A percentile compares a stretch with the other conserved stretches of the same genome.
These are phyloP conservation scores for Luehdorfia chinensis DNA, from an alignment of 1,140 invertebrate species.

Conservation along the genomic window DNA sequence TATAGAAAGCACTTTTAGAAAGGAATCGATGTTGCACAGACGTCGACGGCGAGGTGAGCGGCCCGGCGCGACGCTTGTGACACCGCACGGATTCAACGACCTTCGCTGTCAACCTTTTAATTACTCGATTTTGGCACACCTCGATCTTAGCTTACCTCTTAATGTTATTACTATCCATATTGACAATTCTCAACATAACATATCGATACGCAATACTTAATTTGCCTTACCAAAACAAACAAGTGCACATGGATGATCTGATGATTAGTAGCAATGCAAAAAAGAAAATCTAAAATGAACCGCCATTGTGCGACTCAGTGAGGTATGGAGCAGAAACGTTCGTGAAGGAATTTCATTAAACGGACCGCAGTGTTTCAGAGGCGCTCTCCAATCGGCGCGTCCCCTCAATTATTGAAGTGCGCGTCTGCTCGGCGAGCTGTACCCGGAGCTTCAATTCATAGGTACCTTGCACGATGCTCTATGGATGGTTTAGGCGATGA, in stretches of 20 bases:
- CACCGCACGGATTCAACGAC: conserved; percentile 60
- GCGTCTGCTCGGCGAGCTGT: no score
- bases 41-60: conserved; percentile 62
- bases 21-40: conserved; percentile 66
- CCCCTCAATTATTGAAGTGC: no score
- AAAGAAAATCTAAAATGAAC: no score
- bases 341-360: conserved; percentile 41
- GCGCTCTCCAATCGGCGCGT: conserved; percentile 41
- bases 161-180: conserved; percentile 11
- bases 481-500: conserved; percentile 42
- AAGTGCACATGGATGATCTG: no score
- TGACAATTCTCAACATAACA: conserved; percentile 8
- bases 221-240: conserved; percentile 8
- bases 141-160: conserved; percentile 2
- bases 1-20: conserved; percentile 75
- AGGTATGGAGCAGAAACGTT: conserved; percentile 21
- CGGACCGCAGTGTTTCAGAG: conserved; percentile 34
- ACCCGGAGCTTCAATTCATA: not conserved
- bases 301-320: no score
- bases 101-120: conserved; percentile 68
- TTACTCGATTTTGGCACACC: conserved; percentile 37
- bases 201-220: conserved; percentile 11
- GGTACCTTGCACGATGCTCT: conserved; percentile 18
- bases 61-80: conserved; percentile 52
- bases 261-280: no score